Evolutionary conservation across 2,888 invertebrate genomes (phyloP), one percentile per base, ranked within the genome.

Genomic region (Eustalomyia histrio): DNA sequence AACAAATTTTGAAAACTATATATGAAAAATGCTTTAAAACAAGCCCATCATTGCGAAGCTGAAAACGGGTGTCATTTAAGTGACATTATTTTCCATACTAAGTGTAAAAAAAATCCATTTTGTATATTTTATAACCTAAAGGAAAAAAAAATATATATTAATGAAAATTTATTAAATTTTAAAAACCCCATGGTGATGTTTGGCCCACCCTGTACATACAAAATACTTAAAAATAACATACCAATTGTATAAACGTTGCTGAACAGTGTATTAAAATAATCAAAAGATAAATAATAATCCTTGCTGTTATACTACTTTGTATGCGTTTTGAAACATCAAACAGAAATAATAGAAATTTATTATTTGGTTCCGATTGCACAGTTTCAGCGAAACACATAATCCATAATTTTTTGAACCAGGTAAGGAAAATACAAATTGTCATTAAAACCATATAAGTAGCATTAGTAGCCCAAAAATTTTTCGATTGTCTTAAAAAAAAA

Each of bases 321-420:
- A 96, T 92, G 47, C 86, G 87, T 35, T 92, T 90, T 0, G 95
- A 95, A 33, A 92, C 89, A 63, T 93, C 92, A 84, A 94, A 95
- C 29, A 95, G 88, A 65, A 91, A 91, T 57, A 92, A 90, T 1
- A 95, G 86, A 9, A 92, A 85, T 80, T 85, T 88, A 81, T 92
- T 92, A 43, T 90, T 90, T 0, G 95, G 95, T 39, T 82, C 67
- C 3, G 85, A 85, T 6, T 83, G 83, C 18, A 86, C 86, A 8
- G 85, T 83, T n/a, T 88, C 86, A 5, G 87, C 85, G 18, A 82
- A 79, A 47, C 84, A 88, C 86, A 91, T 91, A 80, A 92, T 92
- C 95, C 95, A 95, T 1, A 94, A 86, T 84, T 94, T 94, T 86
- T 95, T 94, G 80, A 94, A 94, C 96, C 96, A 96, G 0, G 94